Evolutionary conservation across 1,140 invertebrate genomes (phyloP).

Genomic region (Aradophagus sp.): DNA sequence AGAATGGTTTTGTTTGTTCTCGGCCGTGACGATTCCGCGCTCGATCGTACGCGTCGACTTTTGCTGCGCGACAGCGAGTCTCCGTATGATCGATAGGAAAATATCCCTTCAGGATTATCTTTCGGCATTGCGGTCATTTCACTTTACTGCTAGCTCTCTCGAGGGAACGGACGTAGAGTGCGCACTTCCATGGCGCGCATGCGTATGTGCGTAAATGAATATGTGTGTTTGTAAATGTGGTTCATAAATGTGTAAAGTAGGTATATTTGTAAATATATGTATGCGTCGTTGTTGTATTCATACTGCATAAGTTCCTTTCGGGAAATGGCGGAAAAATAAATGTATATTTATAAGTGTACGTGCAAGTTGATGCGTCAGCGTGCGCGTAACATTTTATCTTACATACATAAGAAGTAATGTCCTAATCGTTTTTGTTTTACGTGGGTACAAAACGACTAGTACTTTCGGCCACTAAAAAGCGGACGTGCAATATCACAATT

Average conservation of each 20-base stretch:
- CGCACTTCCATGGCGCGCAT: slow-evolving; percentile 38
- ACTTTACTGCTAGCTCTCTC: slow-evolving; percentile 54
- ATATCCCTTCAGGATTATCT: slow-evolving; percentile 57
- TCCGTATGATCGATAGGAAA: slow-evolving; percentile 57
- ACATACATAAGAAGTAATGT: no score
- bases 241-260: no score
- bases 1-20: slow-evolving; percentile 41
- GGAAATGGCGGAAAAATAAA: no score
- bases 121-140: slow-evolving; percentile 63
- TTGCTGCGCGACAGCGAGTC: slow-evolving; percentile 39
- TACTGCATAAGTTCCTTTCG: no score
- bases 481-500: slow-evolving; percentile 25
- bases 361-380: no score
- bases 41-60: slow-evolving; percentile 45
- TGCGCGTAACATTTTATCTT: no score
- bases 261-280: no score
- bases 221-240: no score
- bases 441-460: slow-evolving; percentile 31
- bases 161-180: slow-evolving; percentile 51
- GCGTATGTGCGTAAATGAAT: slow-evolving; percentile 28
- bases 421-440: slow-evolving; percentile 40
- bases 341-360: no score
- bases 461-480: slow-evolving; percentile 32
- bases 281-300: no score
- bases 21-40: slow-evolving; percentile 47